Conservation (phyloP, 2,113 vertebrate genomes). For the Xenopus borealis region DNA sequence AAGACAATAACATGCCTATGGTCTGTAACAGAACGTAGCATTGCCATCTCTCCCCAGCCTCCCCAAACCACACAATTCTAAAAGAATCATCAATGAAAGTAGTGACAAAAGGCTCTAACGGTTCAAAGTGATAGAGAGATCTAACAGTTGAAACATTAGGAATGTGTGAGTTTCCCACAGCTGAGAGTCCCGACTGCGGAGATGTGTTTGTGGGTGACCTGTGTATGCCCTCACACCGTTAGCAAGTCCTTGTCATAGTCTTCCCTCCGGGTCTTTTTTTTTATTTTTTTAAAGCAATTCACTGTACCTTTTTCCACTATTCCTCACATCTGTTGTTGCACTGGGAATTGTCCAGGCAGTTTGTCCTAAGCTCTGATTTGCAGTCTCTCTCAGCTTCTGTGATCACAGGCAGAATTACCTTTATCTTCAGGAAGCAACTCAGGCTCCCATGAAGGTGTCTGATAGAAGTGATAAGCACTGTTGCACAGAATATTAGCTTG, state of each 20-base stretch:
- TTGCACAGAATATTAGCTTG: neutral
- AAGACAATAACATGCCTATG: neutral
- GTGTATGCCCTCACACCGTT: conserved; percentile 35
- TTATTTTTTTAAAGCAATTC: conserved; percentile 18
- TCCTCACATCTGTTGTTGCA: conserved; percentile 6
- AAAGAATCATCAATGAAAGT: conserved; percentile 21
- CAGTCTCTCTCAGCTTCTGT: neutral
- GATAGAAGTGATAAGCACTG: neutral
- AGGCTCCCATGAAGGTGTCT: neutral
- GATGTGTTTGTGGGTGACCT: conserved; percentile 12
- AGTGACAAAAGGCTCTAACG: neutral
- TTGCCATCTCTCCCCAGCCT: neutral
- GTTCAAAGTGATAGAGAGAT: conserved; percentile 29
- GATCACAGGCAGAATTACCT: conserved; percentile 6
- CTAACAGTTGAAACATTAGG: conserved; percentile 13
- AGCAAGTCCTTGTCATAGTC: conserved; percentile 38
- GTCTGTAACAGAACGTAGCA: neutral
- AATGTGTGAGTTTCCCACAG: conserved; percentile 22
- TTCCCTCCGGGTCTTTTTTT: conserved; percentile 34
- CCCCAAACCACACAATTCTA: neutral
- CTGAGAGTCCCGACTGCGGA: conserved; percentile 5
- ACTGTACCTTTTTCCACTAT: conserved; percentile 15
- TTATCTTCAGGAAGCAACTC: neutral
- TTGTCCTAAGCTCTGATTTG: neutral
- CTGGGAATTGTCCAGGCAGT: conserved; percentile 20